Conservation (phyloP, 92 coral and sea anemone genomes). For the Pocillopora grandis region DNA sequence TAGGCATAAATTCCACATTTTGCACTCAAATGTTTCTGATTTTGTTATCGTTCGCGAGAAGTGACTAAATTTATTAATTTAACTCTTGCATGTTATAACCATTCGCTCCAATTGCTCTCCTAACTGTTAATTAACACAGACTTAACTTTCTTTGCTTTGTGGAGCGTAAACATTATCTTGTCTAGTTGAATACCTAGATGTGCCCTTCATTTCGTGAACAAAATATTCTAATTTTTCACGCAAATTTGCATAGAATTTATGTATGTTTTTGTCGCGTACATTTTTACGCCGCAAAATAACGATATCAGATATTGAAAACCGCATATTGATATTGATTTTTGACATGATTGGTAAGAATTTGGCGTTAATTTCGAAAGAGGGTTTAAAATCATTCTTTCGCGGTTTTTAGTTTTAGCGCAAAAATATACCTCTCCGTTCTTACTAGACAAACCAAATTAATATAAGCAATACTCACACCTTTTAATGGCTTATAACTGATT, state of each 20-base stretch:
- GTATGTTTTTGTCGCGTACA: neutral
- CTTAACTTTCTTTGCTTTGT: neutral
- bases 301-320: slow-evolving; percentile 9
- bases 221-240: neutral
- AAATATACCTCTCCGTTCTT: neutral
- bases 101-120: neutral
- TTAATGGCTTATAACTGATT: neutral
- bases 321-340: slow-evolving; percentile 14
- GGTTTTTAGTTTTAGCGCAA: neutral
- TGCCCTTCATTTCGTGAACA: slow-evolving; percentile 5
- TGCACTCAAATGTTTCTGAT: neutral
- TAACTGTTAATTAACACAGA: slow-evolving; percentile 19
- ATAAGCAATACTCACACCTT: neutral
- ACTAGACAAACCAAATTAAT: neutral
- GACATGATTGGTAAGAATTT: neutral
- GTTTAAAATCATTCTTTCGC: neutral
- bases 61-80: slow-evolving; percentile 4
- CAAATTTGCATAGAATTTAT: neutral
- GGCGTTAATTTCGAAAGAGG: neutral
- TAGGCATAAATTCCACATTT: neutral
- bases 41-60: slow-evolving; percentile 2
- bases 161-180: neutral
- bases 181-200: neutral
- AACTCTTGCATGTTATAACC: neutral
- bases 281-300: neutral